Percentiles rank a stretch among this genome's conserved stretches.
phyloP scores from a whole-genome alignment of 2,113 vertebrate genomes.

The Helogale parvula region DNA sequence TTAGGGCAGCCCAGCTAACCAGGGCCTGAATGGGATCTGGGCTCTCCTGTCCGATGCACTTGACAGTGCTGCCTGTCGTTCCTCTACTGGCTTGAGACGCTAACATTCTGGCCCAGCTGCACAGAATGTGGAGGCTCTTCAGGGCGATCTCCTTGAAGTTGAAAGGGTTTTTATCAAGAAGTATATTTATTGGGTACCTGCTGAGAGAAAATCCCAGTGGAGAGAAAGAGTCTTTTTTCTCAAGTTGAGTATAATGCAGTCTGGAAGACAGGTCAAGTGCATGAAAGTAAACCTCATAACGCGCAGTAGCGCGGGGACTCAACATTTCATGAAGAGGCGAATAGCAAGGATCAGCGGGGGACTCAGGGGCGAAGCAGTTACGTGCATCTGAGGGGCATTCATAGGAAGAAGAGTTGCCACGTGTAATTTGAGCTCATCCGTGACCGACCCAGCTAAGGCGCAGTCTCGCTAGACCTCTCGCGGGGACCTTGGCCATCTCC shows the following conservation, averaged over 20 bases:
- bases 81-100: neutral
- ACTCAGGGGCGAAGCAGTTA: fast-evolving
- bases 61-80: fast-evolving
- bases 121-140: neutral
- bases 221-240: neutral
- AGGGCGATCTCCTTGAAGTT: neutral
- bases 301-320: neutral
- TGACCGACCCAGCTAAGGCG: neutral
- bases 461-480: neutral
- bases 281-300: neutral
- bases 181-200: neutral
- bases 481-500: neutral
- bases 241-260: neutral
- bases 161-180: neutral
- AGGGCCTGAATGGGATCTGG: fast-evolving
- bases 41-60: fast-evolving
- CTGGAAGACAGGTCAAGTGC: neutral
- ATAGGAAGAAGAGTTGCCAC: neutral
- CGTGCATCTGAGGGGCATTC: neutral
- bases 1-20: neutral
- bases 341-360: neutral
- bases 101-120: neutral
- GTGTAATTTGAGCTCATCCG: neutral
- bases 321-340: neutral
- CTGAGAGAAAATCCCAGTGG: neutral